Evolutionary conservation across 2,888 invertebrate species (phyloP).

Genomic region (Archips xylosteana): DNA sequence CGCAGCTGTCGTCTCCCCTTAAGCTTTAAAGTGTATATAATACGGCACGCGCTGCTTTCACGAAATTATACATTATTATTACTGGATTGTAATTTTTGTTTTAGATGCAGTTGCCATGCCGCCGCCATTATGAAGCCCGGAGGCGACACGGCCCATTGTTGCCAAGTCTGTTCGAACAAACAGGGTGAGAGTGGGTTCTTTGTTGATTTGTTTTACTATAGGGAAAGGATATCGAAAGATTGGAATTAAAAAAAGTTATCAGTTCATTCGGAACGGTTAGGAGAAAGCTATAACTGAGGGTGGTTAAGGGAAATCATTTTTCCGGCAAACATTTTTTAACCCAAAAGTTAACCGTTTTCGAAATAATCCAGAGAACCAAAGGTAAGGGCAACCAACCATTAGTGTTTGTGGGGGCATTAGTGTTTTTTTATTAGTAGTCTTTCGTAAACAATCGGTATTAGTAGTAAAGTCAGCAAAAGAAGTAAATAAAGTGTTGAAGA

Average conservation of each 20-base stretch:
- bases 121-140: constrained; percentile 44
- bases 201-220: not conserved
- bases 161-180: constrained; percentile 8
- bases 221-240: not conserved
- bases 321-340: too few relatives aligned
- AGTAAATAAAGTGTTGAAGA: too few relatives aligned
- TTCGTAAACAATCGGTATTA: too few relatives aligned
- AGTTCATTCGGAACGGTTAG: too few relatives aligned
- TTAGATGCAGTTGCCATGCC: constrained; percentile 70
- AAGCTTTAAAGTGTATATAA: constrained; percentile 66
- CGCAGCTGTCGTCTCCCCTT: constrained; percentile 78
- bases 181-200: not conserved
- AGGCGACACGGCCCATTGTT: constrained; percentile 24
- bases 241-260: not conserved
- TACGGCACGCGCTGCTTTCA: constrained; percentile 82
- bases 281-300: too few relatives aligned
- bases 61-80: constrained; percentile 81
- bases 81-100: constrained; percentile 66
- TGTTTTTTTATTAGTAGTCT: too few relatives aligned
- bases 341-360: too few relatives aligned
- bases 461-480: too few relatives aligned
- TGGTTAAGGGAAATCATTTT: too few relatives aligned
- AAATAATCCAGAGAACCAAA: too few relatives aligned
- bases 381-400: too few relatives aligned
- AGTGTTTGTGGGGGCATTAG: too few relatives aligned